phyloP scores from a whole-genome alignment of 2,888 invertebrate genomes.

The Arrhopalites spinosus region DNA sequence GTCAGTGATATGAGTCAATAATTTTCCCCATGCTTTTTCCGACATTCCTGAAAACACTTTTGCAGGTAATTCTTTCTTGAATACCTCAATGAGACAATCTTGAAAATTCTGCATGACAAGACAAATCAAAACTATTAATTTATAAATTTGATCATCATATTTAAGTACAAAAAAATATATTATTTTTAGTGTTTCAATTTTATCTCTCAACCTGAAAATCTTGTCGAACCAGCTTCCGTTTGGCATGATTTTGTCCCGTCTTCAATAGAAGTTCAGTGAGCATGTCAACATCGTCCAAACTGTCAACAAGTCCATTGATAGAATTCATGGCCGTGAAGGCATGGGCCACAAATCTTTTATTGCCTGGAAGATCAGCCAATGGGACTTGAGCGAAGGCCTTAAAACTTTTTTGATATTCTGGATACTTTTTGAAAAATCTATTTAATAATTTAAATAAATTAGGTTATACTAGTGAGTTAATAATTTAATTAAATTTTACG shows the following conservation, averaged over 20 bases:
- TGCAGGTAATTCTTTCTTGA: no score
- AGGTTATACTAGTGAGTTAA: neutral
- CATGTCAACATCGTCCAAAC: slow-evolving; percentile 28
- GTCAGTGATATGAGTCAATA: no score
- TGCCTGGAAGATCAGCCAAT: slow-evolving; percentile 15
- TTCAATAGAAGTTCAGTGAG: slow-evolving; percentile 21
- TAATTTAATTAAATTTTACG: slow-evolving; percentile 7
- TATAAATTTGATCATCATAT: no score
- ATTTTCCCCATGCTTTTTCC: no score
- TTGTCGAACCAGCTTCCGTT: neutral
- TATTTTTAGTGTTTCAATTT: no score
- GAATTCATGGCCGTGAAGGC: slow-evolving; percentile 27
- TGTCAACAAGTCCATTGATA: slow-evolving; percentile 21
- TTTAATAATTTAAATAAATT: neutral
- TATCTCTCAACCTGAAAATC: slow-evolving; percentile 34
- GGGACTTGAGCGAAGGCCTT: slow-evolving; percentile 23
- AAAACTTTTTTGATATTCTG: slow-evolving; percentile 9
- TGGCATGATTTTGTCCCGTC: slow-evolving; percentile 34
- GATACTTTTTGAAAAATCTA: slow-evolving; percentile 28
- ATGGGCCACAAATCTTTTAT: slow-evolving; percentile 30
- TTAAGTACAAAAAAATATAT: no score
- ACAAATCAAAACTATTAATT: no score
- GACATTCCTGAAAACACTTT: no score
- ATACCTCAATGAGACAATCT: no score
- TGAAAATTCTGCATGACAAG: no score